phyloP scores from a whole-genome alignment of 2,888 invertebrate genomes.

The Endomychus coccineus region DNA sequence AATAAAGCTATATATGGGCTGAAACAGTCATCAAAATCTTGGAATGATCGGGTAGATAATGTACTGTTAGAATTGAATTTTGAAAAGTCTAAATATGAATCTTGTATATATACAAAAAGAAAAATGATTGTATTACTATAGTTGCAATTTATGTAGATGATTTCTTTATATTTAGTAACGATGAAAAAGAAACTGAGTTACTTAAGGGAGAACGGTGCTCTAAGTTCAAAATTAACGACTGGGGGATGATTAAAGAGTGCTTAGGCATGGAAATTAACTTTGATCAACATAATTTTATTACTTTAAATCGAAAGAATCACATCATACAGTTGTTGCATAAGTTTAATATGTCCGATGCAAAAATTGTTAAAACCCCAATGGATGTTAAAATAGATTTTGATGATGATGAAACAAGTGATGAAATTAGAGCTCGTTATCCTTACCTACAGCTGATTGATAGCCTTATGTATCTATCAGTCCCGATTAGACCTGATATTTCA shows the following conservation, averaged over 20 bases:
- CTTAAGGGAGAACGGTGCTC: slow-evolving; percentile 10
- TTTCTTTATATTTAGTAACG: slow-evolving; percentile 17
- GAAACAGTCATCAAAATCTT: slow-evolving; percentile 19
- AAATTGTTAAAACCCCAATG: slow-evolving; percentile 17
- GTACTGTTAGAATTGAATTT: slow-evolving; percentile 16
- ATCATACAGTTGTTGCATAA: slow-evolving; percentile 15
- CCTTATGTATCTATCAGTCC: slow-evolving; percentile 17
- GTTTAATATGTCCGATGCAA: slow-evolving; percentile 17
- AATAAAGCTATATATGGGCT: slow-evolving; percentile 22
- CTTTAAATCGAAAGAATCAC: slow-evolving; percentile 19
- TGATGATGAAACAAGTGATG: slow-evolving; percentile 13
- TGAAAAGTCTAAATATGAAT: slow-evolving; percentile 19
- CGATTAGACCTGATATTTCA: slow-evolving; percentile 19
- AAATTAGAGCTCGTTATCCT: too few species aligned
- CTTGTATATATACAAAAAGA: slow-evolving; percentile 13
- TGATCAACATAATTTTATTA: slow-evolving; percentile 9
- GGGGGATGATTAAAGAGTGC: slow-evolving; percentile 19
- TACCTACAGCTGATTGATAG: slow-evolving; percentile 18
- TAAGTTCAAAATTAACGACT: slow-evolving; percentile 21
- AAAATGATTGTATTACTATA: slow-evolving; percentile 10
- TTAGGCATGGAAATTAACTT: slow-evolving; percentile 20
- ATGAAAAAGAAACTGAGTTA: slow-evolving; percentile 2
- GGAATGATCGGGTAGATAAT: slow-evolving; percentile 17
- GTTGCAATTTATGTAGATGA: slow-evolving; percentile 18
- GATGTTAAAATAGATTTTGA: slow-evolving; percentile 17